These are phyloP conservation scores for Tauraco hartlaubi DNA, from an alignment of 2,797 vertebrate species.

Conservation along the genomic window DNA sequence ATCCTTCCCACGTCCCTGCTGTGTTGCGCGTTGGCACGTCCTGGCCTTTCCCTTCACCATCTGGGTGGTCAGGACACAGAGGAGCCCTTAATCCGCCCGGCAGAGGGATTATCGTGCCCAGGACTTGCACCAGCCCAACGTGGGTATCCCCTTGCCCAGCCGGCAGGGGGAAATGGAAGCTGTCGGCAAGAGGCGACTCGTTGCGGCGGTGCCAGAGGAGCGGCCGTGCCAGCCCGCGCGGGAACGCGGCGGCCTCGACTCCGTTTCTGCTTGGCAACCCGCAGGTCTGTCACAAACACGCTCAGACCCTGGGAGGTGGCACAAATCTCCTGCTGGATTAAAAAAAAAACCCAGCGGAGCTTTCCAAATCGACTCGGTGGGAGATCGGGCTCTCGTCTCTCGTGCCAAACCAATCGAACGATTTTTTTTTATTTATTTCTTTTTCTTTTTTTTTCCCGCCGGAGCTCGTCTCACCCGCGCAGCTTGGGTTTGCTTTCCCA, in stretches of 20 bases:
- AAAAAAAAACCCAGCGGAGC: not conserved
- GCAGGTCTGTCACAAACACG: slow-evolving; percentile 21
- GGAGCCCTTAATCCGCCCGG: not conserved
- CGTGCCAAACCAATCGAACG: slow-evolving; percentile 21
- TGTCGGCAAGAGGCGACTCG: not conserved
- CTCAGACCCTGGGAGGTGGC: slow-evolving; percentile 24
- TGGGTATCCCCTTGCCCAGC: not conserved
- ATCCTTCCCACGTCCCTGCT: not conserved
- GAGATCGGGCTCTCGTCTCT: slow-evolving; percentile 14
- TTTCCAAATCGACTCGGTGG: slow-evolving; percentile 15
- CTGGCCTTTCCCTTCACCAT: not conserved
- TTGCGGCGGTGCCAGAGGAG: not conserved
- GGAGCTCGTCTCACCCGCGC: not conserved
- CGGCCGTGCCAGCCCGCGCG: not conserved
- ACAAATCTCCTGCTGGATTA: slow-evolving; percentile 55
- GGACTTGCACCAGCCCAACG: rapidly evolving
- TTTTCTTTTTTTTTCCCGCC: not conserved
- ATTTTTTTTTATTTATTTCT: not conserved
- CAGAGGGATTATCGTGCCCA: not conserved
- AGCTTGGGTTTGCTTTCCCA: slow-evolving; percentile 41
- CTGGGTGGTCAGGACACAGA: slow-evolving; percentile 2
- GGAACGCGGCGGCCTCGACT: not conserved
- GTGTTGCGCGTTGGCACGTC: not conserved
- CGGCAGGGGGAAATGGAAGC: not conserved
- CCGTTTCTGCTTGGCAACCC: slow-evolving; percentile 37